Evolutionary conservation across 2,888 invertebrate genomes (phyloP).

Genomic region (Hecatera dysodea): DNA sequence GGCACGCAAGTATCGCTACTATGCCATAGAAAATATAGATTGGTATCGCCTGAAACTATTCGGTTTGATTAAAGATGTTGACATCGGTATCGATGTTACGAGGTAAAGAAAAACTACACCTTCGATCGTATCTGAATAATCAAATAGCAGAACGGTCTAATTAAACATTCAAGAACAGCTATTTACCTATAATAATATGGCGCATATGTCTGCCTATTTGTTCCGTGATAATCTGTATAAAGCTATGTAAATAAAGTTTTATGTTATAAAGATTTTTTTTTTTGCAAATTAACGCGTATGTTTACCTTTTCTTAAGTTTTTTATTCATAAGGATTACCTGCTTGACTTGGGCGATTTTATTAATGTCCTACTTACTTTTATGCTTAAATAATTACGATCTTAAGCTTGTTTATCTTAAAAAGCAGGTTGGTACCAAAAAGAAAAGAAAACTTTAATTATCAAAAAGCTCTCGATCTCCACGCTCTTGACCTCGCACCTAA

Average conservation of each 20-base stretch:
- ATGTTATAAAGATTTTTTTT: not conserved
- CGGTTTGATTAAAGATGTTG: constrained; percentile 20
- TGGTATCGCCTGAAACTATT: constrained; percentile 8
- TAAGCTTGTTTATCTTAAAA: constrained; percentile 10
- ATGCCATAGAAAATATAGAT: constrained; percentile 25
- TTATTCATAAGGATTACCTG: not conserved
- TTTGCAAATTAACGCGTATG: not conserved
- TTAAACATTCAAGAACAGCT: constrained; percentile 50
- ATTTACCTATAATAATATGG: constrained; percentile 42
- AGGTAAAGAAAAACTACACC: constrained; percentile 23
- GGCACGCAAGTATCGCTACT: constrained; percentile 19
- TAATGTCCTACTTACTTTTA: not conserved
- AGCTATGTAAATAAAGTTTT: constrained; percentile 12
- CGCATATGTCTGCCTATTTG: constrained; percentile 26
- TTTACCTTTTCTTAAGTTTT: constrained; percentile 4
- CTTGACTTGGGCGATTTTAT: constrained; percentile 1
- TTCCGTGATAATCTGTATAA: constrained; percentile 10
- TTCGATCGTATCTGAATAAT: constrained; percentile 38
- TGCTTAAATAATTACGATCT: not conserved
- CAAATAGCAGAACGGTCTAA: constrained; percentile 31
- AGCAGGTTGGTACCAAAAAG: constrained; percentile 10
- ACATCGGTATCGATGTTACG: constrained; percentile 32
- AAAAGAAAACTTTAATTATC: constrained; percentile 48
- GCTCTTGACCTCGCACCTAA: constrained; percentile 71
- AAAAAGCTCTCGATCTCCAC: constrained; percentile 53